These are phyloP conservation scores for Macrostomum cliftonense DNA, from an alignment of 2,888 invertebrate species.

Conservation along the genomic window DNA sequence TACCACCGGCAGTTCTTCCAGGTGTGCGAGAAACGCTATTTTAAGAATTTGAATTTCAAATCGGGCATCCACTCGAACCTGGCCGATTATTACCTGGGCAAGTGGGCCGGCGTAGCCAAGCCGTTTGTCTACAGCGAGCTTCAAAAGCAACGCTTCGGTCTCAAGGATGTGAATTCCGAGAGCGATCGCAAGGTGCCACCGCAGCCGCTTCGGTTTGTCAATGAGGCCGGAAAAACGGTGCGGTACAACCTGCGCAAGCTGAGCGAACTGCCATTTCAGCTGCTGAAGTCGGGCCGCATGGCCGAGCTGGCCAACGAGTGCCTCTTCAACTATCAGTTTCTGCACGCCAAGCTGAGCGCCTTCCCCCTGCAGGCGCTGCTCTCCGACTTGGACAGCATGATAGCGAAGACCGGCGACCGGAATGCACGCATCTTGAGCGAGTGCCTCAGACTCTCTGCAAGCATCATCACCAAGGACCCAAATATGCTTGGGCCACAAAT, in stretches of 20 bases:
- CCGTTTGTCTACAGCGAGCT: conserved; percentile 92
- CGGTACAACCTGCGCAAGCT: conserved; percentile 85
- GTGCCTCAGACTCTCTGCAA: conserved; percentile 62
- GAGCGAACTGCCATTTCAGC: conserved; percentile 71
- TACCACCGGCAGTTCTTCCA: conserved; percentile 74
- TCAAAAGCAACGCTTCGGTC: conserved; percentile 56
- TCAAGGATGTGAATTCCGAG: conserved; percentile 47
- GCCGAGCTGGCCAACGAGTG: conserved; percentile 74
- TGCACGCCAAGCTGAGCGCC: conserved; percentile 79
- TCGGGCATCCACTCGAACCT: conserved; percentile 90
- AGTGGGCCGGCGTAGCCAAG: conserved; percentile 64
- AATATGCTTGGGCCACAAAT: conserved; percentile 88
- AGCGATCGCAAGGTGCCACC: conserved; percentile 65
- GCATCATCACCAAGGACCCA: conserved; percentile 70
- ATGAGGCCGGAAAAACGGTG: conserved; percentile 53
- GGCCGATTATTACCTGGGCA: conserved; percentile 83
- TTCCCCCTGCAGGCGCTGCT: conserved; percentile 87
- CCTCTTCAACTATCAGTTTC: conserved; percentile 88
- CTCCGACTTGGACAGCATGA: conserved; percentile 81
- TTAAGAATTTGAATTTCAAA: conserved; percentile 88
- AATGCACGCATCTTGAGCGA: conserved; percentile 31
- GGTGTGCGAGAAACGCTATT: conserved; percentile 74
- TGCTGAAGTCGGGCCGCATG: conserved; percentile 71
- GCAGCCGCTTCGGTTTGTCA: conserved; percentile 71
- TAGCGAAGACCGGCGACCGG: conserved; percentile 29